phyloP scores from a whole-genome alignment of 2,113 vertebrate genomes.

The Origma solitaria region DNA sequence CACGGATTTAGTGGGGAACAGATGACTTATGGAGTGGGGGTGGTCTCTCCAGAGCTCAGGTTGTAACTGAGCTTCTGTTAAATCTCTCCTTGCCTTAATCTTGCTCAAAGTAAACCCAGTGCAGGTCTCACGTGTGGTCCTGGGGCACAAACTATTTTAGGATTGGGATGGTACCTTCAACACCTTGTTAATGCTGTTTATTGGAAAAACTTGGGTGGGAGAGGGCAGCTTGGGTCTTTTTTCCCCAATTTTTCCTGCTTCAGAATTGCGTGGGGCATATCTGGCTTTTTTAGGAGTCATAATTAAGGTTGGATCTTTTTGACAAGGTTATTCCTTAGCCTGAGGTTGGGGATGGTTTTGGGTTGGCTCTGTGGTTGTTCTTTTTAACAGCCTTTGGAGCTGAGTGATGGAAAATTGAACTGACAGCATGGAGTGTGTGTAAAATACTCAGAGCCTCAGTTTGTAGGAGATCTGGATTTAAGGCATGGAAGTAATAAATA shows the following conservation, averaged over 20 bases:
- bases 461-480: background rate
- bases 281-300: background rate
- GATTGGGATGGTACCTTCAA: background rate
- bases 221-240: background rate
- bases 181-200: slow-evolving; percentile 1
- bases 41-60: slow-evolving; percentile 20
- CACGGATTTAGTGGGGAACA: slow-evolving; percentile 12
- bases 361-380: background rate
- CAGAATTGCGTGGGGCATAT: fast-evolving
- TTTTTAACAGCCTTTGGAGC: background rate
- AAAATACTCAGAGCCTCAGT: background rate
- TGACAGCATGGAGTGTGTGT: background rate
- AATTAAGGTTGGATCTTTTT: background rate
- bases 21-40: slow-evolving; percentile 5
- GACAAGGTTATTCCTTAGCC: background rate
- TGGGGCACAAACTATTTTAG: background rate
- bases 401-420: background rate
- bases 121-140: slow-evolving; percentile 11
- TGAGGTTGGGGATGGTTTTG: background rate
- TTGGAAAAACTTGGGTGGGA: background rate
- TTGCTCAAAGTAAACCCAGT: background rate
- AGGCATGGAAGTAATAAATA: background rate
- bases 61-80: slow-evolving; percentile 18
- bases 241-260: background rate
- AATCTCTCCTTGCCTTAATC: background rate